Base-by-base conservation (phyloP, 1,140 invertebrate genomes). In the Carposina sasakii region DNA sequence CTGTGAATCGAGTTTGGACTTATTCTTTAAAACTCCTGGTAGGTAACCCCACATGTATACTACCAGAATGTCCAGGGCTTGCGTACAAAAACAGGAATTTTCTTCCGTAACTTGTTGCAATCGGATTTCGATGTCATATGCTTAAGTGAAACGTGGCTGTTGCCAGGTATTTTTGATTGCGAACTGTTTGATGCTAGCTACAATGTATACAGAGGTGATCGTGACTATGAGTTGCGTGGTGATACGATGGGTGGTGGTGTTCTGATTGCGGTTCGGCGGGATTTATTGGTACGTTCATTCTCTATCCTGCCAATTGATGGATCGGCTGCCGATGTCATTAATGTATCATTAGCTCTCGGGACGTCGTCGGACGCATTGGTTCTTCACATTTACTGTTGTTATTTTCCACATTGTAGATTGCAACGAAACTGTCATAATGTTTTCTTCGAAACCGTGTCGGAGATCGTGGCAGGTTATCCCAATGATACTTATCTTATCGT, bases 121-220 rank as follows among this genome's bases (percentile, higher is more conserved):
- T 15, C 40, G 41, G 30, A 47, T 26, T 52, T 46, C 17, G 50
- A 52, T 17, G n/a, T 52, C 1, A 41, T 52, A 16, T 34, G 46
- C n/a, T 17, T 41, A 10, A 22, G 26, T 1, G 50, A 52, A 22
- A 46, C 50, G 12, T 52, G 42, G 42, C 34, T 46, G n/a, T 36
- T 41, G 15, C 6, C 15, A 3, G 21, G 43, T 20, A 54, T 54
- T 16, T 20, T 10, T 42, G 36, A 54, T 30, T 36, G 16, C n/a
- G 52, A 54, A 16, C 48, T 28, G 13, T 48, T 54, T 21, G 52
- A 54, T 31, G n/a, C 26, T 3, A 19, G 52, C 19, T 54, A 54
- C 16, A 13, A 21, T 6, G 39, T 54, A 15, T 54, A 26, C 31
- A n/a, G 52, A 12, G 42, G 30, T 28, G 44, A 48, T 10, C 33